A percentile compares a stretch with the other conserved stretches of the same genome.
Evolutionary conservation across 2,113 vertebrate species (phyloP).

Genomic region (Pampusana beccarii): DNA sequence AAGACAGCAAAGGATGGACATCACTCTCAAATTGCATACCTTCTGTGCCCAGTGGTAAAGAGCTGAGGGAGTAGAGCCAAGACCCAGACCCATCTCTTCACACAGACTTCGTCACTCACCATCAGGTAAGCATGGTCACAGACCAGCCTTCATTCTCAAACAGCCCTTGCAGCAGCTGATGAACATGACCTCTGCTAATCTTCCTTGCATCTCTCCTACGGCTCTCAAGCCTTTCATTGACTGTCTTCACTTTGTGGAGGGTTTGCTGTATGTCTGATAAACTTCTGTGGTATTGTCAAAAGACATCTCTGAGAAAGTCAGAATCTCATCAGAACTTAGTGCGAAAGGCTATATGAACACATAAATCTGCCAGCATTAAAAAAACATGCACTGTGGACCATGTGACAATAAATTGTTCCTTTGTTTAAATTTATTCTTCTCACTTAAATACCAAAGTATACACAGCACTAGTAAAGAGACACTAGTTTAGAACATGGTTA

Average conservation of each 20-base stretch:
- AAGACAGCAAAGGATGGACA: neutral
- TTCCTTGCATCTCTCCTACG: neutral
- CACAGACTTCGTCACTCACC: neutral
- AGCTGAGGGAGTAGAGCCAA: neutral
- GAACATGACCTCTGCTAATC: too few relatives aligned
- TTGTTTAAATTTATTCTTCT: neutral
- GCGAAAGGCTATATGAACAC: neutral
- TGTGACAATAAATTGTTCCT: neutral
- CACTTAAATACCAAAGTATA: neutral
- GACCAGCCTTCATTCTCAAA: neutral
- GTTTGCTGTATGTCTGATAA: neutral
- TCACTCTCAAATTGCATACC: neutral
- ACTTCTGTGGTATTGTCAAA: neutral
- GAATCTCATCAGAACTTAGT: neutral
- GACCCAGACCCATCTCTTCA: neutral
- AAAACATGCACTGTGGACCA: neutral
- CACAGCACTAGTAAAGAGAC: neutral
- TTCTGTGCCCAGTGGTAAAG: neutral
- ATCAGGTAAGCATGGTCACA: fast-evolving
- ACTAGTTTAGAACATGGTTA: neutral
- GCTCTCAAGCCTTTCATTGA: neutral
- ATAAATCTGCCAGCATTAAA: neutral
- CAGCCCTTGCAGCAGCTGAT: neutral
- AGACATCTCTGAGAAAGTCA: neutral
- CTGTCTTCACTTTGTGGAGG: neutral